A percentile compares a stretch with the other conserved stretches of the same genome.
Evolutionary conservation across 2,888 invertebrate genomes (phyloP).

Genomic region (Acanthococcus lagerstroemiae): DNA sequence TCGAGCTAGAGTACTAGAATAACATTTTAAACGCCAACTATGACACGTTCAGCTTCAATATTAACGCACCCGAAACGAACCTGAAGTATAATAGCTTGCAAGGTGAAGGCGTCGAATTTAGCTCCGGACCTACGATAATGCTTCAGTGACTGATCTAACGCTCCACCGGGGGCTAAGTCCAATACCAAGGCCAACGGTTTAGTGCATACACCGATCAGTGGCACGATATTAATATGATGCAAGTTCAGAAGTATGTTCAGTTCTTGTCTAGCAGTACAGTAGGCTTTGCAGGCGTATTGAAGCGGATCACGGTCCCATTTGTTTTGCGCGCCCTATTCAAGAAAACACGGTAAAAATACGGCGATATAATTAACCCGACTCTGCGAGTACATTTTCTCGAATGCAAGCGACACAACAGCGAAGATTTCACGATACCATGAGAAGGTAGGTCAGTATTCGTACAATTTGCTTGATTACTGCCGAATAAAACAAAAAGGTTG

Average conservation of each 20-base stretch:
- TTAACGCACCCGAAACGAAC: too few relatives aligned
- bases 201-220: constrained; percentile 58
- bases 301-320: constrained; percentile 91
- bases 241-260: constrained; percentile 74
- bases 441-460: too few relatives aligned
- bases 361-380: neutral
- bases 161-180: constrained; percentile 84
- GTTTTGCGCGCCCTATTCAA: constrained; percentile 56
- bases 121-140: constrained; percentile 76
- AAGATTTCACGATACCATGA: too few relatives aligned
- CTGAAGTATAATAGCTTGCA: constrained; percentile 73
- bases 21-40: too few relatives aligned
- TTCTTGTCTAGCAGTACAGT: constrained; percentile 92
- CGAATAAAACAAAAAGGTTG: too few relatives aligned
- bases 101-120: constrained; percentile 64
- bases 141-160: constrained; percentile 72
- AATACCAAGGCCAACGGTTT: constrained; percentile 63
- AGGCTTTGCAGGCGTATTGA: constrained; percentile 89
- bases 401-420: too few relatives aligned
- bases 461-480: too few relatives aligned
- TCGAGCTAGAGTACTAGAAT: too few relatives aligned
- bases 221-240: constrained; percentile 84
- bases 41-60: too few relatives aligned
- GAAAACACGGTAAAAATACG: neutral
- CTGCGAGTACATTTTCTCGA: neutral